phyloP scores from a whole-genome alignment of 2,888 invertebrate species.

The Tetranychus truncatus region DNA sequence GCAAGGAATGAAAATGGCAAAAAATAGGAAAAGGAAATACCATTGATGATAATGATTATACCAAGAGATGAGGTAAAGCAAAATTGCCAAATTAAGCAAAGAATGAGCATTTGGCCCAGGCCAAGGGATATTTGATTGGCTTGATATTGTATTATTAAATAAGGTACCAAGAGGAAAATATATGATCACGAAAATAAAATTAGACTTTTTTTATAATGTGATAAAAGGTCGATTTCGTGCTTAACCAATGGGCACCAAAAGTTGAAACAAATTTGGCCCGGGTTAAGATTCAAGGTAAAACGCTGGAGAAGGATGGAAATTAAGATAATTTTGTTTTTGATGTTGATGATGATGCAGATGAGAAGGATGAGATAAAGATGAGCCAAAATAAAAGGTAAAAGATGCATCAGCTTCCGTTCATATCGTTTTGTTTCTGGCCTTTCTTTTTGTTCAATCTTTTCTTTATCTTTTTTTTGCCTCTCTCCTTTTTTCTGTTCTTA shows the following conservation, averaged over 20 bases:
- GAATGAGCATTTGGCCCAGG: neutral
- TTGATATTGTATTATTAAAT: neutral
- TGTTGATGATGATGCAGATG: neutral
- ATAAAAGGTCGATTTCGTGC: neutral
- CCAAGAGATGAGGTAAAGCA: neutral
- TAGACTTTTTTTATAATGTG: neutral
- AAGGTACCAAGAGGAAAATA: neutral
- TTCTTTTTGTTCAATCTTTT: too few species aligned
- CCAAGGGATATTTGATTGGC: neutral
- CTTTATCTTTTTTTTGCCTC: neutral
- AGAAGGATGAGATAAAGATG: neutral
- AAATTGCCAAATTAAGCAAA: neutral
- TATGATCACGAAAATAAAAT: neutral
- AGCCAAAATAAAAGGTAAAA: neutral
- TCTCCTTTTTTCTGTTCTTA: neutral
- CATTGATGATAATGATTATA: neutral
- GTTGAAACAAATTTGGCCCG: too few species aligned
- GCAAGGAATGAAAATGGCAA: neutral
- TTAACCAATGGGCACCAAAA: neutral
- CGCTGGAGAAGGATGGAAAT: neutral
- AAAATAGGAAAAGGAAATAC: neutral
- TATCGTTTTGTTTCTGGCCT: too few species aligned
- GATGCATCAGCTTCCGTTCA: too few species aligned
- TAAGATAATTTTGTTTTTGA: neutral
- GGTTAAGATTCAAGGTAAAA: too few species aligned